These are phyloP conservation scores for Xiphophorus hellerii DNA, from an alignment of 2,113 vertebrate species.

Conservation along the genomic window DNA sequence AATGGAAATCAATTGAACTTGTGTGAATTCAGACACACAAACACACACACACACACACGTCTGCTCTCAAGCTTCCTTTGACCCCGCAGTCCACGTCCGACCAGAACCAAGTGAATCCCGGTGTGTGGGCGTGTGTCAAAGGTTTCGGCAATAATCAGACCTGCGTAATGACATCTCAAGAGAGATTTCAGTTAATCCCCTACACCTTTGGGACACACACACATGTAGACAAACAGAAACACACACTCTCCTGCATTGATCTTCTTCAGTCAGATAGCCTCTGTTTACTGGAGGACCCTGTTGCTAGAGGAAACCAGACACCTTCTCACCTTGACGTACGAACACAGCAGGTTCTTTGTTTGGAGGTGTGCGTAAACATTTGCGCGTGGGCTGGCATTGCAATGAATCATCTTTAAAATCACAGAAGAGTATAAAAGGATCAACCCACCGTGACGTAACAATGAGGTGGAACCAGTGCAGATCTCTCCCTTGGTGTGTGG, in stretches of 20 bases:
- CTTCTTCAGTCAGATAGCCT: slow-evolving; percentile 20
- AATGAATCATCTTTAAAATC: neutral
- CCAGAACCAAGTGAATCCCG: slow-evolving; percentile 28
- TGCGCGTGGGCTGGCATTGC: neutral
- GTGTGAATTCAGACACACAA: slow-evolving; percentile 6
- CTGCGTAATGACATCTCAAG: slow-evolving; percentile 68
- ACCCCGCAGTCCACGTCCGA: slow-evolving; percentile 27
- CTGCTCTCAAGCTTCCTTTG: slow-evolving; percentile 28
- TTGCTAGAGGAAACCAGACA: slow-evolving; percentile 52
- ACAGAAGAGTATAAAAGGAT: neutral
- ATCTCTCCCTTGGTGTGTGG: neutral
- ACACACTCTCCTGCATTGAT: slow-evolving; percentile 39
- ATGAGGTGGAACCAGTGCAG: neutral
- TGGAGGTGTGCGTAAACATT: neutral
- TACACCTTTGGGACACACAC: slow-evolving; percentile 30
- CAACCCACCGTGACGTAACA: neutral
- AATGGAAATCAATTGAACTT: slow-evolving; percentile 11
- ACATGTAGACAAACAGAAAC: slow-evolving; percentile 21
- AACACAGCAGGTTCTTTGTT: slow-evolving; percentile 1
- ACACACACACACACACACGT: neutral
- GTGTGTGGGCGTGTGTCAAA: slow-evolving; percentile 12
- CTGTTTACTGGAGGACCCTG: slow-evolving; percentile 48
- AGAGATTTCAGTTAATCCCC: slow-evolving; percentile 62
- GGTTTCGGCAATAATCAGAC: slow-evolving; percentile 34
- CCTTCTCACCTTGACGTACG: slow-evolving; percentile 37